Percentiles rank a stretch among this genome's conserved stretches.
Evolutionary conservation across 2,113 vertebrate genomes (phyloP).

Genomic region (Sclerurus mexicanus): DNA sequence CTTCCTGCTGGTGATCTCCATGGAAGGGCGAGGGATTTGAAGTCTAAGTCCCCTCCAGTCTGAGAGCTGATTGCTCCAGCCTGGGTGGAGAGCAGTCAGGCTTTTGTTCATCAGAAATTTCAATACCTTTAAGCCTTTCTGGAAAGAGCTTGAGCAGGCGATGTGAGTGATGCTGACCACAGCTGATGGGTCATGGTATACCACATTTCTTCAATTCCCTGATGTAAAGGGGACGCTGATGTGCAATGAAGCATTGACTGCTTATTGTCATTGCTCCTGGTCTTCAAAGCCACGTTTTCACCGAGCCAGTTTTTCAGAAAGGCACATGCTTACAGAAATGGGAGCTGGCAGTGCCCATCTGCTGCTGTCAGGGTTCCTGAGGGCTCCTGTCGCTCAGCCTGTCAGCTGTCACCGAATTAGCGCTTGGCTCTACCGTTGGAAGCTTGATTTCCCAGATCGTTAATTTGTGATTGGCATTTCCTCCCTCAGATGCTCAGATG

Average conservation of each 20-base stretch:
- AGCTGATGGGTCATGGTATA: not conserved
- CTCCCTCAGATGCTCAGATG: slow-evolving; percentile 59
- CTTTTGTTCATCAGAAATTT: not conserved
- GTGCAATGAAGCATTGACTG: not conserved
- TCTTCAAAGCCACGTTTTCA: not conserved
- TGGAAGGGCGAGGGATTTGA: not conserved
- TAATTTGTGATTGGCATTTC: not conserved
- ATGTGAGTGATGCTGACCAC: not conserved
- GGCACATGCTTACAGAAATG: not conserved
- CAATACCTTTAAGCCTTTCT: not conserved
- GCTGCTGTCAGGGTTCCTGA: not conserved
- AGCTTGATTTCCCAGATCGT: not conserved
- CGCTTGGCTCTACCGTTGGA: not conserved
- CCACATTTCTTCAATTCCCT: not conserved
- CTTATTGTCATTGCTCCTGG: not conserved
- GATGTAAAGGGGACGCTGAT: not conserved
- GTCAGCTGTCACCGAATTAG: not conserved
- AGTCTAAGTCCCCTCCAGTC: not conserved
- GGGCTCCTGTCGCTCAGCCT: not conserved
- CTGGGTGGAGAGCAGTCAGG: not conserved
- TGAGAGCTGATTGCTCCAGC: not conserved
- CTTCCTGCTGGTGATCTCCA: not conserved
- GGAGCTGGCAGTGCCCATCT: slow-evolving; percentile 22
- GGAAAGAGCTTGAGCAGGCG: not conserved
- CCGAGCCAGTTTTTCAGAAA: not conserved